Evolutionary conservation across 2,888 invertebrate species (phyloP), one percentile per base, ranked within the genome.

Genomic region (Timandra comae): DNA sequence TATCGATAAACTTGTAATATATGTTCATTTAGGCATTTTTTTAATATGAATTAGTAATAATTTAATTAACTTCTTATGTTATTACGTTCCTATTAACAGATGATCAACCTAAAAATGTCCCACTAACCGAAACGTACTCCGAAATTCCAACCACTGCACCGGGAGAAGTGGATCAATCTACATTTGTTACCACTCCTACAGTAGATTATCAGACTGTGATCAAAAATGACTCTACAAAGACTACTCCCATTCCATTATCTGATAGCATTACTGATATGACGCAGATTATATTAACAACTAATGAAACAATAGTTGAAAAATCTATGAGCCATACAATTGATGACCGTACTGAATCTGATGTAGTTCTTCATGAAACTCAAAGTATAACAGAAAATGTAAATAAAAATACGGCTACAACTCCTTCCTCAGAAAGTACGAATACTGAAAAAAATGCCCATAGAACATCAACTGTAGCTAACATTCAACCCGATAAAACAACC

Each of bases 11-110:
- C 24, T 24, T 24, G 8, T 11, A 10, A 6, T 19, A 16, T 19
- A 9, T 29, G 1, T 16, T n/a, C n/a, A n/a, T n/a, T 16, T 13
- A 4, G 8, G 16, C 26, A 26, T 27, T 13, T 12, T 26, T 6
- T 24, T 11, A 4, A 10, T 11, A 7, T n/a, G 9, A 24, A 23
- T 23, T 23, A 6, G 9, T 11, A 24, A 24, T 10, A 24, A 10
- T 24, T 5, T 33, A 29, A 36, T 29, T 68, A 74, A 69, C 65
- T 44, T 49, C 60, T 57, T 65, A 49, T 65, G 39, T 72, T 78
- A 63, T 78, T 75, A 52, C 62, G 61, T 80, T 81, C 79, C 74
- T 51, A 81, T 84, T 82, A 85, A 85, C 85, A 85, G 85, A 84
- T 85, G 81, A 72, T 60, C 68, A 69, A 67, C 71, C 75, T 77